Base-by-base conservation (phyloP, 37 sponge, comb jelly and placozoan species). In the Tethya wilhelma region DNA sequence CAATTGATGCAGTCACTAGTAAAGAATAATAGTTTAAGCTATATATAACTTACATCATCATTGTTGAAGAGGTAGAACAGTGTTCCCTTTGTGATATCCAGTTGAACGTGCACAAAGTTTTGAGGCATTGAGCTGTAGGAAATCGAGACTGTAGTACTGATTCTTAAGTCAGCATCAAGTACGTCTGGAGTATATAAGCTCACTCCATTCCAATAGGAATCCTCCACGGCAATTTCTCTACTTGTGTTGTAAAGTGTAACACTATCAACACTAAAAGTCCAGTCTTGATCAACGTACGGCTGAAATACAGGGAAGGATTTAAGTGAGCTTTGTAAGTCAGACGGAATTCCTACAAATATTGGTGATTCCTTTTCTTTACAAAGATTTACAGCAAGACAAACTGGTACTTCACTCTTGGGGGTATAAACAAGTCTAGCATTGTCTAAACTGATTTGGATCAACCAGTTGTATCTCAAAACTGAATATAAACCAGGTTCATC, bases 311-410 rank as follows among this genome's bases (percentile, higher is more conserved):
- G 4, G 12, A 77, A 30, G 17, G 2, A 28, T 43, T 32, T 33
- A 9, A 65, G 14, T 6, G 29, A 45, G 1, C 1, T 29, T 44
- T 79, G 68, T 22, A 33, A 20, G 4, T 38, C 62, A 8, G 45
- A 2, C 32, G 79, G 57, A 1, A 80, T 32, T 38, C 26, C 34
- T 2, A 70, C 38, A 26, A 55, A 42, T 33, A 80, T 43, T 58
- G 81, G 60, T 0, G 81, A 80, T 12, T 26, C 42, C 4, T 6
- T 26, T 31, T 68, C 83, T 28, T 63, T 41, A 40, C 83, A 82
- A 1, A 82, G 42, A 38, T 82, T 44, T 5, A 82, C 73, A 60
- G 83, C 83, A 59, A 82, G 60, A 36, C 83, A 82, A 1, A 82
- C 26, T 32, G 83, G 64, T 33, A 45, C 44, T 17, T 65, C 37